A percentile compares a stretch with the other conserved stretches of the same genome.
Evolutionary conservation across 2,888 invertebrate species (phyloP).

Genomic region (Heterodera filipjevi): DNA sequence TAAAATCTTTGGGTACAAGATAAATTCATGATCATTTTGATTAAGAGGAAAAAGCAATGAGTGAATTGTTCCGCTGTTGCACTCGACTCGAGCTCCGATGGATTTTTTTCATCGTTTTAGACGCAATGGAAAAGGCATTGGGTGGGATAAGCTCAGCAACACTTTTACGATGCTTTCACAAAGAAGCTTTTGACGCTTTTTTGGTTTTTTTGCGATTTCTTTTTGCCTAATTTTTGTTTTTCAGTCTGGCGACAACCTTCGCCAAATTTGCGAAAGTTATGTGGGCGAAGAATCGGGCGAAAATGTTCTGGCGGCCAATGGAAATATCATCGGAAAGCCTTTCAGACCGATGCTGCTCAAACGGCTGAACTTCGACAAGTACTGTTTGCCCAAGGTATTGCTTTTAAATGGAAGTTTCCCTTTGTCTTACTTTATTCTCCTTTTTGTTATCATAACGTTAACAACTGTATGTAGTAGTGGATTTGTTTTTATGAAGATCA

Average conservation of each 20-base stretch:
- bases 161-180: constrained; percentile 29
- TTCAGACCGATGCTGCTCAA: constrained; percentile 37
- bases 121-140: constrained; percentile 28
- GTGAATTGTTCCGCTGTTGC: constrained; percentile 15
- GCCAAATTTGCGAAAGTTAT: constrained; percentile 28
- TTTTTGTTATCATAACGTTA: no score
- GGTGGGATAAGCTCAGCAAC: constrained; percentile 9
- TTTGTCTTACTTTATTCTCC: no score
- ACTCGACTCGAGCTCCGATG: constrained; percentile 18
- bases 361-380: constrained; percentile 34
- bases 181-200: constrained; percentile 19
- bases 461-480: no score
- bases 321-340: constrained; percentile 33
- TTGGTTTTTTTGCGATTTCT: not conserved
- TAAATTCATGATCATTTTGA: no score
- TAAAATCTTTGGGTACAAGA: not conserved
- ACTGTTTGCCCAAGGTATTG: constrained; percentile 33
- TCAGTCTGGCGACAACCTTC: constrained; percentile 26
- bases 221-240: not conserved
- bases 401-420: no score
- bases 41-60: constrained; percentile 10
- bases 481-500: no score
- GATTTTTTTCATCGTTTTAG: constrained; percentile 31
- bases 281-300: constrained; percentile 22
- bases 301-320: not conserved